phyloP scores from a whole-genome alignment of 2,888 invertebrate species.

The Eledona agricola region DNA sequence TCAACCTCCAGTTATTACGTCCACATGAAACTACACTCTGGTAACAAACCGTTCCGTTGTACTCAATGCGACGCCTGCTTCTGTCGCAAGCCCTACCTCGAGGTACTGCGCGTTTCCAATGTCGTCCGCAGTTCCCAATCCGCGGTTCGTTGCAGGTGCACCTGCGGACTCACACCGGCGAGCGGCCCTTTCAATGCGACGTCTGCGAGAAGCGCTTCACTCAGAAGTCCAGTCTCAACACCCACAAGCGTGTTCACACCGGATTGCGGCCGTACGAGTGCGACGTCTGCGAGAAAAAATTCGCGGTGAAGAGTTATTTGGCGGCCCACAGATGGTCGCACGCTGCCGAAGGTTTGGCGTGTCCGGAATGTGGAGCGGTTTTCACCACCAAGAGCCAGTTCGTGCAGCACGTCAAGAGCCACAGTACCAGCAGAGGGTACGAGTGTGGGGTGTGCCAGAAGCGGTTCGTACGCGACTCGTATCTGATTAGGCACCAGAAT shows the following conservation, averaged over 20 bases:
- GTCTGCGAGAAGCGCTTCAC: slow-evolving; percentile 80
- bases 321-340: slow-evolving; percentile 84
- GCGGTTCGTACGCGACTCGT: slow-evolving; percentile 79
- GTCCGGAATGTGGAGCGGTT: slow-evolving; percentile 77
- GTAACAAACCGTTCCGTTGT: slow-evolving; percentile 82
- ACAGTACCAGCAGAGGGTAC: slow-evolving; percentile 74
- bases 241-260: slow-evolving; percentile 82
- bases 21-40: slow-evolving; percentile 84
- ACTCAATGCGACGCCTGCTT: slow-evolving; percentile 81
- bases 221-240: slow-evolving; percentile 83
- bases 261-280: slow-evolving; percentile 82
- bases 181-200: slow-evolving; percentile 78
- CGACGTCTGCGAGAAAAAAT: slow-evolving; percentile 81
- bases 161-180: slow-evolving; percentile 82
- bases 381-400: slow-evolving; percentile 80
- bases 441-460: slow-evolving; percentile 79
- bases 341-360: slow-evolving; percentile 75
- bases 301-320: slow-evolving; percentile 83
- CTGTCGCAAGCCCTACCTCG: slow-evolving; percentile 81
- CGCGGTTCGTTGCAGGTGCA: slow-evolving; percentile 65
- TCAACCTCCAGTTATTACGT: slow-evolving; percentile 83
- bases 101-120: slow-evolving; percentile 58
- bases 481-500: slow-evolving; percentile 80
- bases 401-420: slow-evolving; percentile 79
- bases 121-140: background rate